Conservation (phyloP, 2,113 vertebrate genomes). For the Haliaeetus leucogaster region DNA sequence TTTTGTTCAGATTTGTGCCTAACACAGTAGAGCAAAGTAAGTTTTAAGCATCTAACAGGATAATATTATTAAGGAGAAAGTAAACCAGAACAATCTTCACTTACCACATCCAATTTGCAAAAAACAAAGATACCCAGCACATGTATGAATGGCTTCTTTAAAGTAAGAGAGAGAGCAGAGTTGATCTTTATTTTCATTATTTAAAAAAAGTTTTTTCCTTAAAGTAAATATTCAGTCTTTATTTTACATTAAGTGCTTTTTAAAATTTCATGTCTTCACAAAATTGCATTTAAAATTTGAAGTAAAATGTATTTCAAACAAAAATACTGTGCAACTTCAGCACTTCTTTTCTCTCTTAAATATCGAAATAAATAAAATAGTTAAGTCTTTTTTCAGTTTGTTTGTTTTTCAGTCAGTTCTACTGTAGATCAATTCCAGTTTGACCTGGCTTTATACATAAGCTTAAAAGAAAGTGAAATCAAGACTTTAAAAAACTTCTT, state of each 20-base stretch:
- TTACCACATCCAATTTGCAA: conserved; percentile 78
- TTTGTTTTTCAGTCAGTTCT: conserved; percentile 73
- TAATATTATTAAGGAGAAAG: conserved; percentile 47
- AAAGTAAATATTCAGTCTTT: conserved; percentile 76
- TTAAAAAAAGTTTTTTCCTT: conserved; percentile 67
- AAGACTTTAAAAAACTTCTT: conserved; percentile 68
- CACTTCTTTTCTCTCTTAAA: conserved; percentile 76
- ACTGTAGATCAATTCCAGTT: conserved; percentile 69
- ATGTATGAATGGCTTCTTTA: conserved; percentile 74
- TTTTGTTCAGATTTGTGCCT: conserved; percentile 42
- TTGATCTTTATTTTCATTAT: conserved; percentile 80
- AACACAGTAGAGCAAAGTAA: conserved; percentile 39
- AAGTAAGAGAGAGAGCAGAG: conserved; percentile 79
- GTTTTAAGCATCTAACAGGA: conserved; percentile 48
- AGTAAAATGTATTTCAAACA: conserved; percentile 76
- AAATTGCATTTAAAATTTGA: conserved; percentile 73
- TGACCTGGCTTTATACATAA: conserved; percentile 70
- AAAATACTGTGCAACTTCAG: conserved; percentile 78
- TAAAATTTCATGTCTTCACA: conserved; percentile 75
- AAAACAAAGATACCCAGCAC: conserved; percentile 76
- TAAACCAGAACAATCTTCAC: conserved; percentile 69
- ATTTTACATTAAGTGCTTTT: conserved; percentile 77
- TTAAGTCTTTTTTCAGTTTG: conserved; percentile 68
- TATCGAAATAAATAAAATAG: conserved; percentile 83
- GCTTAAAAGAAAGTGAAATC: conserved; percentile 66